Evolutionary conservation across 1,140 invertebrate genomes (phyloP).

Genomic region (Drosophila ananassae): DNA sequence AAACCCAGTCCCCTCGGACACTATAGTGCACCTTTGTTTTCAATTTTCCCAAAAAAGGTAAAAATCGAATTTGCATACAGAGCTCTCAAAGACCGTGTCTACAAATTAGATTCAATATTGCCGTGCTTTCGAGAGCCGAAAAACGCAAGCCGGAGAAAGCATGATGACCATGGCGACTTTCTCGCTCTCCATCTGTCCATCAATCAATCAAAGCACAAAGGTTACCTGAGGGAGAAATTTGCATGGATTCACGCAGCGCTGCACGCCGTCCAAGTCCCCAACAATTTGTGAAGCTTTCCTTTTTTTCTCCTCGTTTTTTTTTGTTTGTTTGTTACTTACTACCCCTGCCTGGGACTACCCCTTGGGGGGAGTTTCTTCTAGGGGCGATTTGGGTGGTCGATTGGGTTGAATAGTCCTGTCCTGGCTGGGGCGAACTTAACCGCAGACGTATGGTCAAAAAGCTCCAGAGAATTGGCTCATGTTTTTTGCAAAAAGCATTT

Average conservation of each 20-base stretch:
- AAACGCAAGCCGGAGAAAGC: slow-evolving; percentile 18
- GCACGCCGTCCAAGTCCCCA: slow-evolving; percentile 56
- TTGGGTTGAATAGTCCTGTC: slow-evolving; percentile 27
- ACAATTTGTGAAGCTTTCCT: slow-evolving; percentile 62
- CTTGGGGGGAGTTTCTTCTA: slow-evolving; percentile 37
- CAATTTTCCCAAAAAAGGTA: slow-evolving; percentile 28
- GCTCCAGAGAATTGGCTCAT: slow-evolving; percentile 75
- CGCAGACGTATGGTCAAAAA: slow-evolving; percentile 77
- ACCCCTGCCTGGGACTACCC: slow-evolving; percentile 15
- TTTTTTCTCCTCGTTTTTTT: slow-evolving; percentile 19
- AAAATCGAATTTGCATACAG: slow-evolving; percentile 64
- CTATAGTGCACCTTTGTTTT: slow-evolving; percentile 55
- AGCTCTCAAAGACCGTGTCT: slow-evolving; percentile 57
- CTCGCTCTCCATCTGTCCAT: slow-evolving; percentile 49
- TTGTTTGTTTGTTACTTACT: slow-evolving; percentile 14
- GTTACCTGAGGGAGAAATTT: slow-evolving; percentile 79
- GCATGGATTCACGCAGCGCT: slow-evolving; percentile 73
- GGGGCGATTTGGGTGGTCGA: background rate
- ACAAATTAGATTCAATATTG: slow-evolving; percentile 79
- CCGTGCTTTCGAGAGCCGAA: slow-evolving; percentile 13
- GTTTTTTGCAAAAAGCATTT: slow-evolving; percentile 62
- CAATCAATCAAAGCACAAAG: slow-evolving; percentile 80
- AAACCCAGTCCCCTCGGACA: slow-evolving; percentile 18
- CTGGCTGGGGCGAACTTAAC: slow-evolving; percentile 64
- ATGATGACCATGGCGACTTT: slow-evolving; percentile 50